Base-by-base conservation (phyloP, 2,113 vertebrate species). In the Cygnus atratus region DNA sequence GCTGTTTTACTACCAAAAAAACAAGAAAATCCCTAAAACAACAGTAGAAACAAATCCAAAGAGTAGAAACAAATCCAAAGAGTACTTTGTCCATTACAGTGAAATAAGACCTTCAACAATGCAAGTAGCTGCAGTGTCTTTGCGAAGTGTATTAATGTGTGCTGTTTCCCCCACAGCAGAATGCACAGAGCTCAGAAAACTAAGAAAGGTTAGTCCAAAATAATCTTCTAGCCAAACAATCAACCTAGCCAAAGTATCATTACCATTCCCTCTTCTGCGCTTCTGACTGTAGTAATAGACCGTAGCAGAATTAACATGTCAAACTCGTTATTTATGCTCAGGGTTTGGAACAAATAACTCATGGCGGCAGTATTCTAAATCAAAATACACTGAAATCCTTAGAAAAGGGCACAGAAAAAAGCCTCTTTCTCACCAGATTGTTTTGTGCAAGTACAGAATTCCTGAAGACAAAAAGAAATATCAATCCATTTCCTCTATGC, bases 141-240 rank as follows among this genome's bases (percentile, higher is more conserved):
- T 15, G 55, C 17, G 39, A 84, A 25, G 3, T 24, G 26, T 21
- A 85, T 52, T 75, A 33, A 78, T 39, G 58, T 76, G 62, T 44
- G 26, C 26, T 24, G 13, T 46, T 61, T 62, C 4, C 11, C 43
- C 70, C 35, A 33, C n/a, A 91, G 48, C 57, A 95, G 48, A 62
- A 76, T 50, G 67, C 3, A 11, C 0, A 75, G 29, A 93, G 43
- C 44, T 71, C 92, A 90, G 31, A 95, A 26, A 87, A 55, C 50
- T 78, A 81, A 58, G 31, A 76, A 89, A 85, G 54, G 43, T 74
- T 81, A 95, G 41, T 84, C 66, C n/a, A 88, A 82, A 86, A 81
- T 37, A 39, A 72, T 57, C 29, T 87, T 37, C 84, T 82, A 92
- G 48, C 20, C 19, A 61, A 95, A 81, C 91, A 37, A 79, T 75